Base-by-base conservation (phyloP, 2,888 invertebrate genomes). In the Aleiodes testaceus region DNA sequence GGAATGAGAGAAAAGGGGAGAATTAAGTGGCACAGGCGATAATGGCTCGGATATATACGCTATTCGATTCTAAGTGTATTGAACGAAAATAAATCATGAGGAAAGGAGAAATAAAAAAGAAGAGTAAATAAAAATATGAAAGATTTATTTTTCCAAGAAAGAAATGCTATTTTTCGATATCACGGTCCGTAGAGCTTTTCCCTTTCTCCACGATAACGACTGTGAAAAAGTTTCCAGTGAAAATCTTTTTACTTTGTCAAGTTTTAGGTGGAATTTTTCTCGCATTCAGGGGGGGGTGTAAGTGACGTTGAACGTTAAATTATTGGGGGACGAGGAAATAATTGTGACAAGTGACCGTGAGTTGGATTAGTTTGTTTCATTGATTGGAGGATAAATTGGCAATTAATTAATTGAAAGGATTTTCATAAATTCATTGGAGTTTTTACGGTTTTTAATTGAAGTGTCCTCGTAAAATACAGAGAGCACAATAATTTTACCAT, bases 11-110 rank as follows among this genome's bases (percentile, higher is more conserved):
- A 7, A 30, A 36, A 30, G 55, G 36, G 16, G 30, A 55, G 55
- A 30, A 14, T 47, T 63, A 63, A 53, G 45, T 61, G 59, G 45
- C 66, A 69, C 55, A 69, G 72, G 36, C 63, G 71, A 67, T 69
- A 72, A 69, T 72, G 61, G 30, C n/a, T 42, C 22, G 26, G 50
- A 14, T 67, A 66, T 67, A 65, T 55, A 65, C 45, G 36, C 5
- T n/a, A 49, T 14, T 16, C 14, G 16, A n/a, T 36, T 6, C 11
- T 14, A 18, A 59, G 36, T 14, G 16, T 55, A 36, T 55, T 55
- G 55, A 36, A 36, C 11, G 55, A 55, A 55, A 30, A 55, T n/a
- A 52, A 30, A 53, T 36, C 36, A 36, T 36, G 36, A 36, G 36
- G 9, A 11, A 42, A 59, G 36, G 59, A 36, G 42, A 36, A 1